Percentiles rank a stretch among this genome's conserved stretches.
phyloP scores from a whole-genome alignment of 2,113 vertebrate genomes.

The Hippopotamus amphibius region DNA sequence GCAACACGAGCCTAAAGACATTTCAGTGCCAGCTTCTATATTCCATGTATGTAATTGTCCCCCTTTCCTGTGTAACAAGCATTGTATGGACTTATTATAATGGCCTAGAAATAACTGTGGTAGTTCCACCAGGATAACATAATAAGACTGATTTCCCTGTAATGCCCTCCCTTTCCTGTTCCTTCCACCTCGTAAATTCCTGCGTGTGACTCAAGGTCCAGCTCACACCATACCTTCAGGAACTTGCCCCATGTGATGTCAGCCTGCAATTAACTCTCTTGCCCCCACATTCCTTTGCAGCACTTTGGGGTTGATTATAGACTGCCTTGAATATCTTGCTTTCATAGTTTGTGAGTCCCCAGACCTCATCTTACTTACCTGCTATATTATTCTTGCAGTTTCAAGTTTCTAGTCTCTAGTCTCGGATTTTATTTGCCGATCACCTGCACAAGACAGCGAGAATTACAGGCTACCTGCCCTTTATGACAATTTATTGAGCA shows the following conservation, averaged over 20 bases:
- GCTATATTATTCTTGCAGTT: slow-evolving; percentile 30
- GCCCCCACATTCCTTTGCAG: not conserved
- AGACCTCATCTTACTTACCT: not conserved
- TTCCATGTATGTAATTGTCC: not conserved
- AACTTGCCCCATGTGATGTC: not conserved
- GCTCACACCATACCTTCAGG: not conserved
- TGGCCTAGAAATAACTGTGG: not conserved
- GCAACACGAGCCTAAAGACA: not conserved
- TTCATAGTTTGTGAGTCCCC: not conserved
- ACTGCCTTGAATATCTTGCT: not conserved
- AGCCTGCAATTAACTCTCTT: not conserved
- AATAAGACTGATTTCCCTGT: not conserved
- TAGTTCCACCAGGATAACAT: not conserved
- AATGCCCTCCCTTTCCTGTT: not conserved
- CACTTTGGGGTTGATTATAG: not conserved
- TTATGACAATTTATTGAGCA: not conserved
- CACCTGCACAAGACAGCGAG: not conserved
- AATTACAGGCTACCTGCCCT: not conserved
- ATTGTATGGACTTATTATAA: not conserved
- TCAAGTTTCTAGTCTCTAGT: not conserved
- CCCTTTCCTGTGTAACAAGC: not conserved
- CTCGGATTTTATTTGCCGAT: not conserved
- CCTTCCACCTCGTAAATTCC: not conserved
- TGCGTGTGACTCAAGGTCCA: not conserved
- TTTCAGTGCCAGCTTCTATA: not conserved